Base-by-base conservation (phyloP, 1,140 invertebrate species). In the Agraylea sexmaculata region DNA sequence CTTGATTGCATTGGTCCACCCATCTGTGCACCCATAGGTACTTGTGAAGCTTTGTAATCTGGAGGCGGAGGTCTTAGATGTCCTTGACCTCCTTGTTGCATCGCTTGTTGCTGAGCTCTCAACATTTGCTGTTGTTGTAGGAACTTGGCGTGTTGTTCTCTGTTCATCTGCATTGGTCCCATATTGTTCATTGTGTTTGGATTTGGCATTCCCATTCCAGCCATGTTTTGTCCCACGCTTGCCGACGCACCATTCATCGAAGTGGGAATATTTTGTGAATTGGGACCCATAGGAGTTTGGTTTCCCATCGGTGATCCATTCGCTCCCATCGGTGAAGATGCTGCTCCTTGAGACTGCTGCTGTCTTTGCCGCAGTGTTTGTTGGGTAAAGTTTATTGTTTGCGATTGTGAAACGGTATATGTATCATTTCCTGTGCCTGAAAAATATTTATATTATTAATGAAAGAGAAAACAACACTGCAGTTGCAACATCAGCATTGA, bases 381-480 rank as follows among this genome's bases (percentile, higher is more conserved):
- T 54, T 86, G 83, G 4, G 79, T 79, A 53, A 88, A 83, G 55
- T 85, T 87, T 51, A 89, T 83, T 38, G 80, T 83, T 60, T 85
- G 82, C 31, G 79, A 79, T 61, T 85, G 82, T 3, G 79, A 79
- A 44, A 84, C 74, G 12, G 78, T 77, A 53, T 79, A 78, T 7
- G 74, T 70, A 43, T 80, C 70, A 51, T 57, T 56, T 43, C 65
- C 69, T 67, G 55, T 0, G 51, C 54, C 32, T 46, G 21, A 35
- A 43, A 38, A 39, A 36, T 37, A 21, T 32, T 17, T 15, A 16
- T 19, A 33, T 19, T 32, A 1, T 31, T 11, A 33, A 40, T 18
- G 10, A 40, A 19, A 40, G 16, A 31, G n/a, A 13, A 12, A 12
- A 16, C n/a, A 31, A 5, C n/a, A n/a, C n/a, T n/a, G n/a, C n/a